phyloP scores from a whole-genome alignment of 2,888 invertebrate species.

The Dilophus febrilis region DNA sequence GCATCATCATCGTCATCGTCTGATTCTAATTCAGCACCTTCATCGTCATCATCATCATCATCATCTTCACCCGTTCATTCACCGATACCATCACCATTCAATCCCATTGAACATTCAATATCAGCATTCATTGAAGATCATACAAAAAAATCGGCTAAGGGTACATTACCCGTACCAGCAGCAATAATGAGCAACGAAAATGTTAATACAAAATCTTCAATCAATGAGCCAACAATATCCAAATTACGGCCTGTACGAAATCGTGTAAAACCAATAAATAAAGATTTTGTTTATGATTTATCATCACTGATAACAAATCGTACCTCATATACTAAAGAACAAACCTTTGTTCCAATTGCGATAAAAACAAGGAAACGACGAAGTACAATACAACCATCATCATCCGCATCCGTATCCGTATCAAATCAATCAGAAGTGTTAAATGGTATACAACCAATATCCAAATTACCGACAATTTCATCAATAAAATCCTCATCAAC shows the following conservation, averaged over 20 bases:
- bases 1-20: no score
- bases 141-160: no score
- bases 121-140: no score
- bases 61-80: no score
- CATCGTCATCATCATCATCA: no score
- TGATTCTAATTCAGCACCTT: no score
- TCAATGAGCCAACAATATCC: no score
- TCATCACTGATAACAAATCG: slow-evolving; percentile 35
- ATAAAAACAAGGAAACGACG: neutral
- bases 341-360: neutral
- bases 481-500: neutral
- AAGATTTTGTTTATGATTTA: slow-evolving; percentile 56
- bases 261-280: slow-evolving; percentile 43
- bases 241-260: slow-evolving; percentile 40
- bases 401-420: neutral
- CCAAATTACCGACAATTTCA: neutral
- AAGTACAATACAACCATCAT: neutral
- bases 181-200: no score
- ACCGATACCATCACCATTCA: no score
- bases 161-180: no score
- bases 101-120: no score
- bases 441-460: neutral
- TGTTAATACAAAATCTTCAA: no score
- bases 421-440: neutral
- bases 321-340: slow-evolving; percentile 1